These are phyloP conservation scores for Eudasyphora cyanicolor DNA, from an alignment of 2,888 invertebrate genomes.

Conservation along the genomic window DNA sequence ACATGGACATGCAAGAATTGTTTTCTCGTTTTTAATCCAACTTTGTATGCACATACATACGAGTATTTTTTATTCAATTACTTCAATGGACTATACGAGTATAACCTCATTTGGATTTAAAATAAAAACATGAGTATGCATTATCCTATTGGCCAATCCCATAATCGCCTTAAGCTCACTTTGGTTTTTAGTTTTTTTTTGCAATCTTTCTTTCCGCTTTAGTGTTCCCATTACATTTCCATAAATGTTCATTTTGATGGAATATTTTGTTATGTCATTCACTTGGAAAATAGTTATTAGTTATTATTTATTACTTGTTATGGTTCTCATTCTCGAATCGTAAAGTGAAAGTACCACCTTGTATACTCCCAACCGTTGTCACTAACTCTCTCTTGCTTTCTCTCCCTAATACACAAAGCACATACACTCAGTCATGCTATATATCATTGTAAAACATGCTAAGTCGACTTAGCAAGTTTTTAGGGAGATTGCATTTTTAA, in stretches of 20 bases:
- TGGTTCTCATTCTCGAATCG: no score
- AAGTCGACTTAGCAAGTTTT: no score
- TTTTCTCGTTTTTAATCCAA: neutral
- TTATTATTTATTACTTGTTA: slow-evolving; percentile 28
- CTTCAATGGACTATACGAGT: no score
- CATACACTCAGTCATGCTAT: neutral
- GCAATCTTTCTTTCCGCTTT: neutral
- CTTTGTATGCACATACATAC: neutral
- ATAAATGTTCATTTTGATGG: slow-evolving; percentile 28
- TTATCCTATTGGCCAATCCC: neutral
- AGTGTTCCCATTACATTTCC: neutral
- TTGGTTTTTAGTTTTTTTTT: neutral
- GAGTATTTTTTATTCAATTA: neutral
- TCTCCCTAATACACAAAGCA: neutral
- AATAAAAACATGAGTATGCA: no score
- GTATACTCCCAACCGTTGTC: no score
- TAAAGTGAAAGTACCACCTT: neutral
- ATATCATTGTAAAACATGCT: no score
- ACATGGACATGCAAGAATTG: neutral
- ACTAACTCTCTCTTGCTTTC: no score
- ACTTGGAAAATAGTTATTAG: slow-evolving; percentile 23
- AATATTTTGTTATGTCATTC: slow-evolving; percentile 28
- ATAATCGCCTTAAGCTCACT: neutral
- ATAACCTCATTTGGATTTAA: neutral
- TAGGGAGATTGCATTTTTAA: no score